A percentile compares a stretch with the other conserved stretches of the same genome.
These are phyloP conservation scores for Pitangus sulphuratus DNA, from an alignment of 2,797 vertebrate species.

Conservation along the genomic window DNA sequence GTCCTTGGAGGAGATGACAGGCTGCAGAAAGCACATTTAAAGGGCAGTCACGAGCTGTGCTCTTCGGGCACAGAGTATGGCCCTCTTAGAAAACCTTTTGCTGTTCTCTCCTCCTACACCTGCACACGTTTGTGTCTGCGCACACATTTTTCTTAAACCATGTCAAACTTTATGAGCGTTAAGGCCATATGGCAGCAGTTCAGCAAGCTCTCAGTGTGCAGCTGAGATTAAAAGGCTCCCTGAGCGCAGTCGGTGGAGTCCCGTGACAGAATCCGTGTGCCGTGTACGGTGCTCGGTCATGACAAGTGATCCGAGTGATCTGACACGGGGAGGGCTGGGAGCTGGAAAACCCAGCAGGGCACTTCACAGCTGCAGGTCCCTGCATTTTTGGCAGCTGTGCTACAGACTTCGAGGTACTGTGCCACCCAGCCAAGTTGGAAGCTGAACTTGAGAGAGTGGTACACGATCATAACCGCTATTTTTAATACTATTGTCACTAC, in stretches of 20 bases:
- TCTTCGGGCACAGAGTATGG: neutral
- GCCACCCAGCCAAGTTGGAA: constrained; percentile 1
- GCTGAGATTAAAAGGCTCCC: neutral
- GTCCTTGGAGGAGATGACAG: neutral
- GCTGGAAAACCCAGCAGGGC: neutral
- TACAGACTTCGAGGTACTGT: neutral
- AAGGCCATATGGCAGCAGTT: constrained; percentile 28
- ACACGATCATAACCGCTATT: neutral
- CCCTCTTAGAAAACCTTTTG: neutral
- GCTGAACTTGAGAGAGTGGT: neutral
- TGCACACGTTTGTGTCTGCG: neutral
- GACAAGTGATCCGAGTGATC: neutral
- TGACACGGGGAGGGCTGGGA: neutral
- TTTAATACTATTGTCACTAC: constrained; percentile 17
- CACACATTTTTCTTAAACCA: neutral
- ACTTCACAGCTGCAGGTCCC: neutral
- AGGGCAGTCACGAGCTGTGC: constrained; percentile 5
- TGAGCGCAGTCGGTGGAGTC: neutral
- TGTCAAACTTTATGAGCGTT: constrained; percentile 13
- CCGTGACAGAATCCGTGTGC: neutral
- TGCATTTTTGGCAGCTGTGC: neutral
- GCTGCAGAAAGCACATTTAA: neutral
- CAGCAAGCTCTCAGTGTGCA: neutral
- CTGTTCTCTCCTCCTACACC: neutral
- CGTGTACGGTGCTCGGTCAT: neutral